A percentile compares a stretch with the other conserved stretches of the same genome.
Evolutionary conservation across 2,888 invertebrate species (phyloP).

Genomic region (Drosophila bunnanda): DNA sequence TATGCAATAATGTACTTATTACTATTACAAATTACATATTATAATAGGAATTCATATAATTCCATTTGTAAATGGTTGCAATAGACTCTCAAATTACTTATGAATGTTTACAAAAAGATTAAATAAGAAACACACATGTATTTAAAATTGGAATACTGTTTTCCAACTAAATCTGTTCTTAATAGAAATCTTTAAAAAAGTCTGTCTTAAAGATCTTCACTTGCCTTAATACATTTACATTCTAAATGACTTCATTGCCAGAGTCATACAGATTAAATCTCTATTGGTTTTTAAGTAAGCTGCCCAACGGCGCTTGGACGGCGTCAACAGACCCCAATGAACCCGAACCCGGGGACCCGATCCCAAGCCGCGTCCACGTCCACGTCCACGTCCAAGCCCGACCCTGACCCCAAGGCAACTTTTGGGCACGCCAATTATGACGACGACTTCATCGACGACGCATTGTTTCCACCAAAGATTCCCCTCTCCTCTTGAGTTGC

Average conservation of each 20-base stretch:
- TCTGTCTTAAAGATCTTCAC: conserved; percentile 6
- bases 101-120: not conserved
- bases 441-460: conserved; percentile 49
- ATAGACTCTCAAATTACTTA: too few relatives aligned
- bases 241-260: conserved; percentile 65
- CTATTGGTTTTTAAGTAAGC: conserved; percentile 53
- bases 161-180: not conserved
- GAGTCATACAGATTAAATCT: conserved; percentile 52
- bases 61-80: not conserved
- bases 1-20: not conserved
- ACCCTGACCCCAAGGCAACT: conserved; percentile 64
- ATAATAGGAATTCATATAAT: too few relatives aligned
- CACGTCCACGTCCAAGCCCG: conserved; percentile 15
- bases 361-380: conserved; percentile 10
- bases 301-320: conserved; percentile 9
- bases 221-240: conserved; percentile 33
- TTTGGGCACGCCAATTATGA: conserved; percentile 46
- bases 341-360: conserved; percentile 17
- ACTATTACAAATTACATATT: too few relatives aligned
- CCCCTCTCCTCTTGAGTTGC: not conserved
- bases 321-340: conserved; percentile 27
- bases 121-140: not conserved
- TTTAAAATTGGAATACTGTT: not conserved
- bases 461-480: conserved; percentile 59
- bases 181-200: not conserved